Base-by-base conservation (phyloP, 2,113 vertebrate species). In the Gymnogyps californianus region DNA sequence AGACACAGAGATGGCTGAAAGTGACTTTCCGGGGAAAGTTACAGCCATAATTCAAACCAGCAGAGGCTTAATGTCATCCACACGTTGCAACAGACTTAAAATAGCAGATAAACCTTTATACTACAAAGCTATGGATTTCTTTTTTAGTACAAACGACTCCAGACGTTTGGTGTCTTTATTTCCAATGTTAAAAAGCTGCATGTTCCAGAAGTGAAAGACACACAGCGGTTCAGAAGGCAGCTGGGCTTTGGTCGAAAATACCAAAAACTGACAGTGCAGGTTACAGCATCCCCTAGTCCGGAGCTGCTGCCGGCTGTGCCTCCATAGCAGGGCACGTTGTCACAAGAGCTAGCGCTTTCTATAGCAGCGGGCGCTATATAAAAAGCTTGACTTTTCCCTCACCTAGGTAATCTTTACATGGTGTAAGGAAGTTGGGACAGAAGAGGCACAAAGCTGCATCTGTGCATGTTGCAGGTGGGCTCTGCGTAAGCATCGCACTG, bases 381-480 rank as follows among this genome's bases (percentile, higher is more conserved):
- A 90, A 94, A 71, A 84, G 5, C 69, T 29, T 65, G 72, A 72
- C 69, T 84, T 78, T 82, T 67, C 59, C 57, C 61, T 95, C 80
- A 64, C 28, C 80, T 83, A 76, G 20, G 54, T 44, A 25, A 81
- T 74, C 55, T 61, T 59, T 64, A 78, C 0, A 1, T 21, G 59
- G 31, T 25, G 8, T 26, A 61, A 92, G 20, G 47, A 66, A 86
- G 55, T 1, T 61, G 42, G 52, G 44, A 92, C 13, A 83, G 57
- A 76, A 79, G 71, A 70, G 59, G 29, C 64, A 47, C 79, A 89
- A 74, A 81, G 10, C 55, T 67, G 55, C 58, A 55, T 34, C 31
- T 74, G 44, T 52, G 29, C 2, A 0, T 42, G 40, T 5, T 28
- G 17, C 70, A 58, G 52, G 62, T 3, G 8, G 32, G 44, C 51